Evolutionary conservation across 2,797 vertebrate genomes (phyloP).

Genomic region (Odontamblyopus lacepedii): DNA sequence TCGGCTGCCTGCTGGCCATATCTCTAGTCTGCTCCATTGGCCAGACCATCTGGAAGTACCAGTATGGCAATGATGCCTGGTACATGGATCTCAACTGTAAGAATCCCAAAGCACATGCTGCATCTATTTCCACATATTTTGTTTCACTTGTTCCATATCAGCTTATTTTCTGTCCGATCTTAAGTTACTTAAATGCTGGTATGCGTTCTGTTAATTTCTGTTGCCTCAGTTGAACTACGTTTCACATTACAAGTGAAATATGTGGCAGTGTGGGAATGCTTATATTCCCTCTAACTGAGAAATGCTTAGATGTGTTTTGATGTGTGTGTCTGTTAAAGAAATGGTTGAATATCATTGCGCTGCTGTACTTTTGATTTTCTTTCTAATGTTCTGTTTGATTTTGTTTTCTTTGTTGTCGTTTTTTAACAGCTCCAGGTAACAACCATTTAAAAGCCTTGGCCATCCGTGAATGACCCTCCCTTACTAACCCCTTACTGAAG

Average conservation of each 20-base stretch:
- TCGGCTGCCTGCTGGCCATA: constrained; percentile 96
- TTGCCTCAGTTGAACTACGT: constrained; percentile 79
- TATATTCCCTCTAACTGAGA: constrained; percentile 75
- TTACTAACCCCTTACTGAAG: constrained; percentile 86
- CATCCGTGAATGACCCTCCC: constrained; percentile 85
- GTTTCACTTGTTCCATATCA: constrained; percentile 77
- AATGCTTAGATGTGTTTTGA: constrained; percentile 76
- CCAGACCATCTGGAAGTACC: constrained; percentile 94
- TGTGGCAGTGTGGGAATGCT: constrained; percentile 78
- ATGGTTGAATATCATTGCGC: constrained; percentile 86
- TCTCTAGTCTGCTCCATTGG: constrained; percentile 96
- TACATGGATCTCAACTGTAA: constrained; percentile 98
- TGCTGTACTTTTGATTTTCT: constrained; percentile 80
- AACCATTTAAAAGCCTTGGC: constrained; percentile 89
- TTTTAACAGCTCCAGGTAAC: constrained; percentile 91
- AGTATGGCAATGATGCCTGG: constrained; percentile 91
- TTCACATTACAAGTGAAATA: constrained; percentile 82
- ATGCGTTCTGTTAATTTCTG: constrained; percentile 70
- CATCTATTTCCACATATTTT: constrained; percentile 74
- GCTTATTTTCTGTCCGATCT: constrained; percentile 73
- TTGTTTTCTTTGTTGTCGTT: constrained; percentile 84
- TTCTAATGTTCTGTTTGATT: constrained; percentile 87
- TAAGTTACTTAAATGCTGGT: constrained; percentile 72
- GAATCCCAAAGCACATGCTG: constrained; percentile 63
- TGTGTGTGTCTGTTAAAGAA: constrained; percentile 74